Evolutionary conservation across 2,888 invertebrate genomes (phyloP).

Genomic region (Xestia rhomboidea): DNA sequence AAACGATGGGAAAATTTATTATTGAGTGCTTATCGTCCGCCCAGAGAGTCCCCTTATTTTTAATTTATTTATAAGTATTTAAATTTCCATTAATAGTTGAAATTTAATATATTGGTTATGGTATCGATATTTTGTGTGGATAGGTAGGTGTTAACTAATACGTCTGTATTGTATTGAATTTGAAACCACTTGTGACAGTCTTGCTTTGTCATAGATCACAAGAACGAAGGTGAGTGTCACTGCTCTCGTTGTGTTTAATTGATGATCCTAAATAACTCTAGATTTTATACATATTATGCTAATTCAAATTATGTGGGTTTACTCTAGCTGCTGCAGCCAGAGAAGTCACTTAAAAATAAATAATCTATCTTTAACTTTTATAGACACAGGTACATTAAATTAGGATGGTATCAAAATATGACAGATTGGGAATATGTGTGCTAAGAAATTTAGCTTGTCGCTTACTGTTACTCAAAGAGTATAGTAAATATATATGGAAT

Average conservation of each 20-base stretch:
- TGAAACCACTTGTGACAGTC: constrained; percentile 26
- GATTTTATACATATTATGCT: not conserved
- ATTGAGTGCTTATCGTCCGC: not conserved
- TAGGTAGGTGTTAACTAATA: not conserved
- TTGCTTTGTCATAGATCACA: constrained; percentile 19
- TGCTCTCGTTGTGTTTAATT: constrained; percentile 8
- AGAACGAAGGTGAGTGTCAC: not conserved
- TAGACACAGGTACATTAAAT: not conserved
- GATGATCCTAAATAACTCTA: not conserved
- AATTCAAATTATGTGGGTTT: not conserved
- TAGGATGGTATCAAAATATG: not conserved
- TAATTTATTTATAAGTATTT: no score
- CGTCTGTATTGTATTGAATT: constrained; percentile 11
- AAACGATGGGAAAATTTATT: not conserved
- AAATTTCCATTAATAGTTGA: not conserved
- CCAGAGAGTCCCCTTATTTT: not conserved
- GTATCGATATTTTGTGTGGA: not conserved
- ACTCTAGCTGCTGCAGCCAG: not conserved
- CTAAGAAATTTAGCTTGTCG: no score
- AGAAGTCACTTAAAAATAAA: not conserved
- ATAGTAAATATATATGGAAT: no score
- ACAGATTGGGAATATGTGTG: not conserved
- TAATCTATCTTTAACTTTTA: not conserved
- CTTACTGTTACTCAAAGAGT: no score
- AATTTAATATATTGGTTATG: not conserved